Conservation (phyloP, 2,888 invertebrate genomes). For the Corythucha ciliata region DNA sequence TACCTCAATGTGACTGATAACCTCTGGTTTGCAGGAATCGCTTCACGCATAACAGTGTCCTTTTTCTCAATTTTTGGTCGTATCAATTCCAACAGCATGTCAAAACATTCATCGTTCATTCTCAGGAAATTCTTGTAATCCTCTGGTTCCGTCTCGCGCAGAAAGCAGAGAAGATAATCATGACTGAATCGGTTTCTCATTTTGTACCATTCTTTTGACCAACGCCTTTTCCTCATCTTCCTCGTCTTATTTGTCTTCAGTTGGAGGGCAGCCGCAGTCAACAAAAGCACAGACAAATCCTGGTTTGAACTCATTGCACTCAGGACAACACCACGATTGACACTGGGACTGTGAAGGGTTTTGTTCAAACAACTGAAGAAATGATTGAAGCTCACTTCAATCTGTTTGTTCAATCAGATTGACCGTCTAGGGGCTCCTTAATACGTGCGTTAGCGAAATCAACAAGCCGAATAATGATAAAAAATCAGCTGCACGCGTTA, state of each 20-base stretch:
- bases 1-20: conserved; percentile 17
- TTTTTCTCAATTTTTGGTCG: conserved; percentile 22
- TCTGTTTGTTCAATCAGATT: too few species aligned
- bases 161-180: conserved; percentile 18
- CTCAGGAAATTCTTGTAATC: conserved; percentile 22
- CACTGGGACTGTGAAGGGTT: too few species aligned
- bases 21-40: conserved; percentile 14
- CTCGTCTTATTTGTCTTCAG: too few species aligned
- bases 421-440: too few species aligned
- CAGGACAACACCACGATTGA: conserved; percentile 4
- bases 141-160: conserved; percentile 23
- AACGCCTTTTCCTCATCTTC: conserved; percentile 7
- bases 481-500: too few species aligned
- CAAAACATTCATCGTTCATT: conserved; percentile 21
- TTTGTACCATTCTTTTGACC: conserved; percentile 21
- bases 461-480: too few species aligned
- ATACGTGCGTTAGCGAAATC: too few species aligned
- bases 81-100: conserved; percentile 20
- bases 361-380: too few species aligned
- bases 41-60: conserved; percentile 19
- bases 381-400: too few species aligned
- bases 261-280: conserved; percentile 5
- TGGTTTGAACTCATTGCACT: conserved; percentile 9
- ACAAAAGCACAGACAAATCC: conserved; percentile 5
- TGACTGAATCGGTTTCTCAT: conserved; percentile 22